Evolutionary conservation across 2,888 invertebrate genomes (phyloP).

Genomic region (Luffia ferchaultella): DNA sequence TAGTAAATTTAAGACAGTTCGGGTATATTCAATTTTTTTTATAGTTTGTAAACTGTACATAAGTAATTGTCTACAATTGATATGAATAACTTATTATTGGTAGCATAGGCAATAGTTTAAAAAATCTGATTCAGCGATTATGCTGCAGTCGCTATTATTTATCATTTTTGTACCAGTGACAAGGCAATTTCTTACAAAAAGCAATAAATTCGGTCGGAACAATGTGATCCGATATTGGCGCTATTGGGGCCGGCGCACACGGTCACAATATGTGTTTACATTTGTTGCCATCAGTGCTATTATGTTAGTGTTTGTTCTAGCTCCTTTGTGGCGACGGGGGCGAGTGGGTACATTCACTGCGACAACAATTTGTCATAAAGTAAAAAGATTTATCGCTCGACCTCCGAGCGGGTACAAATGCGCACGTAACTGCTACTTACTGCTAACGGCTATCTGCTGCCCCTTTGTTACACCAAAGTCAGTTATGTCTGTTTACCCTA

Average conservation of each 20-base stretch:
- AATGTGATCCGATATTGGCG: constrained; percentile 34
- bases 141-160: background rate
- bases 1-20: too few relatives aligned
- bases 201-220: constrained; percentile 42
- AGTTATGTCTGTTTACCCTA: background rate
- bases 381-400: constrained; percentile 58
- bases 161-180: background rate
- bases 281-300: constrained; percentile 48
- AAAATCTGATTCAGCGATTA: too few relatives aligned
- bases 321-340: constrained; percentile 45
- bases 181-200: constrained; percentile 19
- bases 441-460: constrained; percentile 55
- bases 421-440: constrained; percentile 31
- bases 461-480: constrained; percentile 36
- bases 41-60: too few relatives aligned
- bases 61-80: too few relatives aligned
- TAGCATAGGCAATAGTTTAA: too few relatives aligned
- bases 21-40: too few relatives aligned
- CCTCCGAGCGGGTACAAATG: constrained; percentile 36
- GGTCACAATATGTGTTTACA: constrained; percentile 44
- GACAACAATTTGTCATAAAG: constrained; percentile 66
- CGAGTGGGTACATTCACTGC: constrained; percentile 28
- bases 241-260: constrained; percentile 18
- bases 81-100: too few relatives aligned
- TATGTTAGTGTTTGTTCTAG: constrained; percentile 58